phyloP scores from a whole-genome alignment of 2,888 invertebrate genomes.

The Tubulanus polymorphus region DNA sequence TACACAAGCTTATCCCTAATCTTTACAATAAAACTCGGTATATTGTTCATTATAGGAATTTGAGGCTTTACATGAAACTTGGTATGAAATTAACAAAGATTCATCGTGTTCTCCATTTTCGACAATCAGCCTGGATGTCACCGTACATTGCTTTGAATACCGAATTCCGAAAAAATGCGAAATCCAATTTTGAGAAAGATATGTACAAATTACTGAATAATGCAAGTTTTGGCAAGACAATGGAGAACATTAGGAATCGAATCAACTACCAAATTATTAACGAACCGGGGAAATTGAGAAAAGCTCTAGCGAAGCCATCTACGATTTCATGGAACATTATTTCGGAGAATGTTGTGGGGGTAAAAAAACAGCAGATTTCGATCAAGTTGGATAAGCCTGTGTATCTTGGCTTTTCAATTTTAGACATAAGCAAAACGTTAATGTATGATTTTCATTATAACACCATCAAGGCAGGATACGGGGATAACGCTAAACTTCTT shows the following conservation, averaged over 20 bases:
- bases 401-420: not conserved
- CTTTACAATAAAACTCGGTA: not conserved
- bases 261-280: not conserved
- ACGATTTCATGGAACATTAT: not conserved
- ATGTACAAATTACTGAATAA: not conserved
- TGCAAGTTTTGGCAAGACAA: not conserved
- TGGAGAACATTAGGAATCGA: not conserved
- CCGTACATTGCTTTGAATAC: not conserved
- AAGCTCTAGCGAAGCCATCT: not conserved
- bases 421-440: not conserved
- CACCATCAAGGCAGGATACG: not conserved
- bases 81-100: not conserved
- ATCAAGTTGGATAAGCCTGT: not conserved
- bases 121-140: not conserved
- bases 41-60: not conserved
- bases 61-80: not conserved
- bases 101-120: not conserved
- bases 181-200: not conserved
- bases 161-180: not conserved
- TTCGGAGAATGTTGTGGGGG: not conserved
- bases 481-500: too few relatives aligned
- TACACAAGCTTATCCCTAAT: not conserved
- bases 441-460: conserved; percentile 1
- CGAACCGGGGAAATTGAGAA: not conserved
- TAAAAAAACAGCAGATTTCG: not conserved